These are phyloP conservation scores for Acanthochromis polyacanthus DNA, from an alignment of 2,113 vertebrate genomes.

Conservation along the genomic window DNA sequence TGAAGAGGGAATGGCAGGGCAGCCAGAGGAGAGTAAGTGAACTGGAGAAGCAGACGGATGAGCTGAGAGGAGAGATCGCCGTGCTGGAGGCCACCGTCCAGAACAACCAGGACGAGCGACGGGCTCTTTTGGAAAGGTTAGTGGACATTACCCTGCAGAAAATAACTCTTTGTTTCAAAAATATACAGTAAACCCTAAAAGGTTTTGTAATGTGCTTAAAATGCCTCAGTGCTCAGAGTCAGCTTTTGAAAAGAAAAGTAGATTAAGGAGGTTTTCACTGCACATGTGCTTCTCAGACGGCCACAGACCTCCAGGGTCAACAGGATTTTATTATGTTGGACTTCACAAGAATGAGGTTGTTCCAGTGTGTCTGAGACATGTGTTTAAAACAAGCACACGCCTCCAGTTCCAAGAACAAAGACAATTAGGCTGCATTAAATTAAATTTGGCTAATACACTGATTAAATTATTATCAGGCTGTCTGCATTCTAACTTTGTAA, in stretches of 20 bases:
- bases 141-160: background rate
- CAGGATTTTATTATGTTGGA: too few relatives aligned
- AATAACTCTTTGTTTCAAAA: background rate
- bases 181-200: background rate
- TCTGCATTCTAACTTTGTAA: background rate
- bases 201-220: background rate
- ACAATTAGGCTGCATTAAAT: background rate
- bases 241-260: background rate
- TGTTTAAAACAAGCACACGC: too few relatives aligned
- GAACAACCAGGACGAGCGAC: slow-evolving; percentile 97
- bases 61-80: slow-evolving; percentile 95
- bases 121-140: slow-evolving; percentile 94
- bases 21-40: slow-evolving; percentile 92
- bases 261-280: too few relatives aligned
- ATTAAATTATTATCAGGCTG: background rate
- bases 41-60: slow-evolving; percentile 96
- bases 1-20: slow-evolving; percentile 97
- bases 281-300: too few relatives aligned
- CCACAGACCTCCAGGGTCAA: too few relatives aligned
- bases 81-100: slow-evolving; percentile 97
- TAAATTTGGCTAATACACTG: background rate
- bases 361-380: too few relatives aligned
- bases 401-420: background rate
- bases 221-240: background rate
- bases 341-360: too few relatives aligned